Evolutionary conservation across 2,888 invertebrate genomes (phyloP).

Genomic region (Auanema sp.): DNA sequence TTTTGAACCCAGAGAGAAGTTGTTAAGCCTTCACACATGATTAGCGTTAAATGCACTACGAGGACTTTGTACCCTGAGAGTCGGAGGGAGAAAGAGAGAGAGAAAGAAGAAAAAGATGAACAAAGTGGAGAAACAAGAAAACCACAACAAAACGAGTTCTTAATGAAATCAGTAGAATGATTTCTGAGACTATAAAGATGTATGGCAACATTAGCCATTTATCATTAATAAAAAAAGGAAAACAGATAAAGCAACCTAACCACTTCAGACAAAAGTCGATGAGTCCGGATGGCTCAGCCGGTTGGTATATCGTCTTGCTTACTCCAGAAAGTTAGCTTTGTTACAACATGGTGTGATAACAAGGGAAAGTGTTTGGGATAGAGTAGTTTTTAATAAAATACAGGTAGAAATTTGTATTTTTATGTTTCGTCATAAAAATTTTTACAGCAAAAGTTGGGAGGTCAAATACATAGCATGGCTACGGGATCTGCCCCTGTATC

Average conservation of each 20-base stretch:
- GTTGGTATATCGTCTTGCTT: slow-evolving; percentile 37
- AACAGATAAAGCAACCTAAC: too few relatives aligned
- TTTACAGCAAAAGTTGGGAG: slow-evolving; percentile 90
- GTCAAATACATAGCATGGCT: slow-evolving; percentile 84
- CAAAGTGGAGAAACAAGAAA: background rate
- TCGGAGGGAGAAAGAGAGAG: too few relatives aligned
- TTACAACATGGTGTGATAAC: slow-evolving; percentile 44
- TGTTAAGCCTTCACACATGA: too few relatives aligned
- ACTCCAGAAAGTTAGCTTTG: slow-evolving; percentile 36
- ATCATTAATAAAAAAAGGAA: background rate
- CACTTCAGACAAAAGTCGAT: slow-evolving; percentile 35
- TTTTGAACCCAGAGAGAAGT: too few relatives aligned
- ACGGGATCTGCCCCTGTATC: slow-evolving; percentile 94
- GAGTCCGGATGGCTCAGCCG: slow-evolving; percentile 30
- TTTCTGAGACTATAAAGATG: too few relatives aligned
- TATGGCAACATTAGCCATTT: too few relatives aligned
- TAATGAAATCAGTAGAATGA: too few relatives aligned
- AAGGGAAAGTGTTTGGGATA: slow-evolving; percentile 57
- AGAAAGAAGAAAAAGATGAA: background rate
- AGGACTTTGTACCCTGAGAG: too few relatives aligned
- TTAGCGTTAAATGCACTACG: too few relatives aligned
- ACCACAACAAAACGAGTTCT: too few relatives aligned
- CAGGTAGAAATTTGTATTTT: slow-evolving; percentile 25
- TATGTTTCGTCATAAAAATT: slow-evolving; percentile 66
- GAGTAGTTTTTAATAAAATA: slow-evolving; percentile 55